Evolutionary conservation across 1,140 invertebrate genomes (phyloP), one percentile per base, ranked within the genome.

Genomic region (Anastatus disparis): DNA sequence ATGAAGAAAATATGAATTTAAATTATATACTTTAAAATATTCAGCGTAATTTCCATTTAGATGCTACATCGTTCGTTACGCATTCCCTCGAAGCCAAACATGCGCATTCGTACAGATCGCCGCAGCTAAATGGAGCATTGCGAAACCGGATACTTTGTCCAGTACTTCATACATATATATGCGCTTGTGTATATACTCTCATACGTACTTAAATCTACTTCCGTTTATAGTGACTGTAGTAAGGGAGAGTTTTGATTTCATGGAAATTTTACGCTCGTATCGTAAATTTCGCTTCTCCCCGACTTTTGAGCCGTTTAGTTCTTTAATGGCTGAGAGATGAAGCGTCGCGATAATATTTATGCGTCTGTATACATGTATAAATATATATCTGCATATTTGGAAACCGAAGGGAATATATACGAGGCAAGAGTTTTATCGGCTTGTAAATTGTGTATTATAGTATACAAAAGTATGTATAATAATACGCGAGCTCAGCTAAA

Each of bases 231-330:
- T 17, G 15, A 31, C 2, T 38, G 35, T 15, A n/a, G 2, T n/a
- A 15, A 8, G n/a, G 42, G 42, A 9, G 10, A 27, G 42, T 69
- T 71, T 71, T 56, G 61, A 68, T 68, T 67, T 75, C 44, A 69
- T 71, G 59, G 24, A 55, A 74, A 69, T 69, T 71, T 74, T 55
- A 65, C 53, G 24, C 44, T 1, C 35, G 15, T 31, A 50, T 67
- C 40, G 40, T 67, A 67, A 67, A 56, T 67, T 55, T 15, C 20
- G 3, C n/a, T n/a, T n/a, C n/a, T n/a, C n/a, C n/a, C 24, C 27
- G 9, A 3, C 50, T 65, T 65, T 44, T 24, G 42, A 29, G n/a
- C 3, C 40, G 27, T 13, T 50, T 46, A 42, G 61, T 40, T 35
- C 53, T 56, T 71, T 38, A 65, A 44, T 27, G 38, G 50, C 6